A percentile compares a stretch with the other conserved stretches of the same genome.
These are phyloP conservation scores for Fabriciana adippe DNA, from an alignment of 2,888 invertebrate genomes.

Conservation along the genomic window DNA sequence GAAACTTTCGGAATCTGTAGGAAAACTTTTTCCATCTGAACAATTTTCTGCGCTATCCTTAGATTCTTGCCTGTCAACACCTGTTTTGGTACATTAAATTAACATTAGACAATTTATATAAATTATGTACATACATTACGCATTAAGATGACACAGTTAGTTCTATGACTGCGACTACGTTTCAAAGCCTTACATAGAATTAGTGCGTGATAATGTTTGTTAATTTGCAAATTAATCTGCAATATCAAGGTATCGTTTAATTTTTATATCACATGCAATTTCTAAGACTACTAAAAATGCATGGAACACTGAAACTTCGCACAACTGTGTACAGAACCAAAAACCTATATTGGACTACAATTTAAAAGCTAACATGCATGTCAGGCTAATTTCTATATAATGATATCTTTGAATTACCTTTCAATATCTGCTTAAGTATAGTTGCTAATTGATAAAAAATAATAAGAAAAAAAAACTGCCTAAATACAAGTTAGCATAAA, in stretches of 20 bases:
- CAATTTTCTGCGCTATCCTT: conserved; percentile 63
- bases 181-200: conserved; percentile 62
- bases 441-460: too few species aligned
- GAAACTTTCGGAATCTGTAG: conserved; percentile 55
- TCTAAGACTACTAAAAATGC: conserved; percentile 15
- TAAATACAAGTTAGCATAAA: conserved; percentile 15
- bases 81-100: conserved; percentile 73
- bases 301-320: conserved; percentile 16
- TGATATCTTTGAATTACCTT: neutral
- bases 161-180: conserved; percentile 44
- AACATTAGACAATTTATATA: conserved; percentile 62
- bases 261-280: conserved; percentile 28
- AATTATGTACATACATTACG: conserved; percentile 54
- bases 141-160: conserved; percentile 45
- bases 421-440: too few species aligned
- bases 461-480: conserved; percentile 12
- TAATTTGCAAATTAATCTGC: conserved; percentile 29
- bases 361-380: neutral
- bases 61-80: conserved; percentile 72
- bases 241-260: conserved; percentile 8
- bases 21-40: conserved; percentile 58
- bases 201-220: conserved; percentile 68
- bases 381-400: neutral
- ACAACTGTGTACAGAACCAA: conserved; percentile 14
- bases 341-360: conserved; percentile 7